Evolutionary conservation across 1,140 invertebrate genomes (phyloP), one percentile per base, ranked within the genome.

Genomic region (Drosophila fuyamai): DNA sequence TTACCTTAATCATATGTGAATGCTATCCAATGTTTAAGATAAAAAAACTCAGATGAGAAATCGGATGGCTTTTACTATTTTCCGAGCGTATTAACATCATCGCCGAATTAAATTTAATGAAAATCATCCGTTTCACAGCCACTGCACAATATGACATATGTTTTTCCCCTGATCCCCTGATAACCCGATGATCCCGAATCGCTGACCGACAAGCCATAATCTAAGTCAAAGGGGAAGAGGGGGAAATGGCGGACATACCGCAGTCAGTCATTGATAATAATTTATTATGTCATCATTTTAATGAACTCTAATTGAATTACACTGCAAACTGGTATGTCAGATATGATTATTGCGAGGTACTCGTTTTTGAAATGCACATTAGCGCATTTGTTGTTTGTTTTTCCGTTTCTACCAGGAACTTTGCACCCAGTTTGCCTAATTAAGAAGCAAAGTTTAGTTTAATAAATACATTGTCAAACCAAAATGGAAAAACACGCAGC

Each of bases 281-380:
- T 76, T 84, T 71, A 84, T 76, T 84, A 68, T 84, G 81, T 80
- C 68, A 84, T 80, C 76, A 82, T 63, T 84, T 84, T 80, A 84
- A 84, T 84, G 55, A 84, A 77, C 81, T 73, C 54, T 76, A 76
- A 84, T 84, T 80, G 55, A 84, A 84, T 84, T 73, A 80, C 72
- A 76, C 18, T 48, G 46, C 60, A 51, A 78, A 61, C 62, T 59
- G 59, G 80, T 60, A 66, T 71, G 62, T 48, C 36, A 48, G 32
- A 48, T 48, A 43, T 47, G 56, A 71, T 60, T 84, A 68, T 56
- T 47, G 43, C n/a, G 41, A 36, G 54, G 16, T 50, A 1, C n/a
- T 16, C 27, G 7, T 12, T 73, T 77, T 60, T 48, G 29, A 54
- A 10, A 43, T 23, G 44, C n/a, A n/a, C n/a, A n/a, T n/a, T n/a